A percentile compares a stretch with the other conserved stretches of the same genome.
These are phyloP conservation scores for Miltochrista miniata DNA, from an alignment of 2,888 invertebrate species.

Conservation along the genomic window DNA sequence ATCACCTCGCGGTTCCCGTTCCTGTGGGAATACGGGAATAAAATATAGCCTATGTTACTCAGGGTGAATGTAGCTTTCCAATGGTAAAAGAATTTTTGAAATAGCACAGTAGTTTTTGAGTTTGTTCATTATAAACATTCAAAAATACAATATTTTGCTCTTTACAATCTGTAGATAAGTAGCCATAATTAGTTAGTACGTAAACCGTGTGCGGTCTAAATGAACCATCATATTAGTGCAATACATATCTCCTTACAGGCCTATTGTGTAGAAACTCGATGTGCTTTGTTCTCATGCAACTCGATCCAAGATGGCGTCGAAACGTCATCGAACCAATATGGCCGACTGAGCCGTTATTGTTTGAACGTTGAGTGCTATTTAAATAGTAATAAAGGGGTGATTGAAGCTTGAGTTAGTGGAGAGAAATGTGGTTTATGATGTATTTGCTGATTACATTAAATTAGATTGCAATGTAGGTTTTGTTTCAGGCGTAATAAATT, in stretches of 20 bases:
- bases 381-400: slow-evolving; percentile 34
- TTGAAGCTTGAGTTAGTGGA: slow-evolving; percentile 4
- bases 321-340: slow-evolving; percentile 38
- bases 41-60: too few species aligned
- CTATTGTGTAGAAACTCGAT: slow-evolving; percentile 59
- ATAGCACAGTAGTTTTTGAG: too few species aligned
- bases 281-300: slow-evolving; percentile 74
- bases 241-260: slow-evolving; percentile 38
- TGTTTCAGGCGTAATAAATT: too few species aligned
- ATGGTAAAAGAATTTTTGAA: too few species aligned
- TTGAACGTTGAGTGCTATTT: slow-evolving; percentile 44
- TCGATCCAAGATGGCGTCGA: slow-evolving; percentile 66
- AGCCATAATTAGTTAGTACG: neutral
- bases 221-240: slow-evolving; percentile 33
- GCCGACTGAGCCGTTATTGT: slow-evolving; percentile 59
- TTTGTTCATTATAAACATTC: too few species aligned
- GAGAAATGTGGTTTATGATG: neutral
- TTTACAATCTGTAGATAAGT: neutral
- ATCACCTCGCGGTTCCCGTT: too few species aligned
- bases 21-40: too few species aligned
- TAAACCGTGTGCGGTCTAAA: slow-evolving; percentile 30
- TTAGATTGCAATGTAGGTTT: too few species aligned
- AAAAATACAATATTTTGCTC: neutral
- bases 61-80: too few species aligned
- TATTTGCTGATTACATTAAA: neutral